These are phyloP conservation scores for Athalia cordata DNA, from an alignment of 2,888 invertebrate genomes.

Conservation along the genomic window DNA sequence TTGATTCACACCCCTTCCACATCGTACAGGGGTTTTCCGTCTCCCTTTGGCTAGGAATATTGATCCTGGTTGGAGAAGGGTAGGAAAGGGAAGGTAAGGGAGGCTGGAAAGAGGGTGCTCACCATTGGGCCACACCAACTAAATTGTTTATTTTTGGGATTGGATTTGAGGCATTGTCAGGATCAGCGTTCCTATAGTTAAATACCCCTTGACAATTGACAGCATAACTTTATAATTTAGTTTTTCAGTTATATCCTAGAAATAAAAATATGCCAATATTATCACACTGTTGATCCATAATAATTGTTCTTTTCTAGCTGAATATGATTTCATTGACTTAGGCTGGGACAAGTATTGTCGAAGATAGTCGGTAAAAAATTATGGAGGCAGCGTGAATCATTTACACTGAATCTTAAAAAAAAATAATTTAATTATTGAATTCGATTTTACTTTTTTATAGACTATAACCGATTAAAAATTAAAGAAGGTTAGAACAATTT, in stretches of 20 bases:
- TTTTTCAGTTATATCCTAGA: too few relatives aligned
- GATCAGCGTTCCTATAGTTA: constrained; percentile 40
- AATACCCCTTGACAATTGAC: background rate
- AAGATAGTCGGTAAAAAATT: too few relatives aligned
- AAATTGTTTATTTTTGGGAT: constrained; percentile 66
- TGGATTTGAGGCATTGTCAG: constrained; percentile 62
- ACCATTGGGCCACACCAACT: constrained; percentile 54
- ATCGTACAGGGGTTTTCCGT: constrained; percentile 53
- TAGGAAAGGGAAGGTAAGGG: constrained; percentile 56
- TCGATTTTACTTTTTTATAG: background rate
- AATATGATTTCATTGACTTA: too few relatives aligned
- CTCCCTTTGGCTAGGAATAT: constrained; percentile 67
- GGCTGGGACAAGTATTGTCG: too few relatives aligned
- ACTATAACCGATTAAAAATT: background rate
- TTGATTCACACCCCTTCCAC: constrained; percentile 63
- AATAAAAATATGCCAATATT: too few relatives aligned
- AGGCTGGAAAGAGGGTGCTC: constrained; percentile 39
- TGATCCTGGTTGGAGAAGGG: constrained; percentile 65
- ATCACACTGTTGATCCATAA: too few relatives aligned
- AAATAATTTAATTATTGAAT: background rate
- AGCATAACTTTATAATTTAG: background rate
- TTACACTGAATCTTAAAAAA: background rate
- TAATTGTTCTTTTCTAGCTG: too few relatives aligned
- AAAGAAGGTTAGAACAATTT: background rate
- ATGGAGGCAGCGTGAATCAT: too few relatives aligned